phyloP scores from a whole-genome alignment of 1,140 invertebrate genomes.

The Oedothorax gibbosus region DNA sequence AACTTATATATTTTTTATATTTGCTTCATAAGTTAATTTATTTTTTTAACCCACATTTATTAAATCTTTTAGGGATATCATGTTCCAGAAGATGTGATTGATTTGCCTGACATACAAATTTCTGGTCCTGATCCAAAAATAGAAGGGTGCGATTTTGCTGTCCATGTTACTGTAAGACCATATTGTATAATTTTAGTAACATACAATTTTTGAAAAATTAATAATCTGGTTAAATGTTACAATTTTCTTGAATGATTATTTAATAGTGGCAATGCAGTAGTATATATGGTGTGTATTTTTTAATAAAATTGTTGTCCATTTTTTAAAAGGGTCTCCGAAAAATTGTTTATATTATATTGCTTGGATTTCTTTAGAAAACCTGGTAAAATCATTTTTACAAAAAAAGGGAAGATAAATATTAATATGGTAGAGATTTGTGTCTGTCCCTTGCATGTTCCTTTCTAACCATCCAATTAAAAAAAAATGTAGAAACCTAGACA shows the following conservation, averaged over 20 bases:
- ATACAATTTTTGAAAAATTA: neutral
- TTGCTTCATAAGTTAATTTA: neutral
- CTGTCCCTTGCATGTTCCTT: too few relatives aligned
- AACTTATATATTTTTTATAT: neutral
- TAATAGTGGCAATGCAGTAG: too few relatives aligned
- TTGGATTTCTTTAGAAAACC: neutral
- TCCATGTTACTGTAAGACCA: slow-evolving; percentile 78
- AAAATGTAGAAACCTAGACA: too few relatives aligned
- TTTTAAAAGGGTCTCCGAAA: too few relatives aligned
- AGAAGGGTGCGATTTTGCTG: slow-evolving; percentile 83
- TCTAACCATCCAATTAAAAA: too few relatives aligned
- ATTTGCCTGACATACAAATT: slow-evolving; percentile 79
- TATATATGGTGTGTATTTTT: too few relatives aligned
- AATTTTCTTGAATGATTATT: too few relatives aligned
- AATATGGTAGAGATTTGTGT: too few relatives aligned
- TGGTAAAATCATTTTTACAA: neutral
- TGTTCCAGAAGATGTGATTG: slow-evolving; percentile 78
- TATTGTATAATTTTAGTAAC: neutral
- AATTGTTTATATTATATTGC: too few relatives aligned
- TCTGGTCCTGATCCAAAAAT: slow-evolving; percentile 81
- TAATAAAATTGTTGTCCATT: too few relatives aligned
- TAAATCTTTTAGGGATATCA: slow-evolving; percentile 71
- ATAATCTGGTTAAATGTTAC: too few relatives aligned
- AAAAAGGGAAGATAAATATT: too few relatives aligned
- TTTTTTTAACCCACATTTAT: neutral